Evolutionary conservation across 2,888 invertebrate genomes (phyloP).

Genomic region (Lasioglossum malachurum): DNA sequence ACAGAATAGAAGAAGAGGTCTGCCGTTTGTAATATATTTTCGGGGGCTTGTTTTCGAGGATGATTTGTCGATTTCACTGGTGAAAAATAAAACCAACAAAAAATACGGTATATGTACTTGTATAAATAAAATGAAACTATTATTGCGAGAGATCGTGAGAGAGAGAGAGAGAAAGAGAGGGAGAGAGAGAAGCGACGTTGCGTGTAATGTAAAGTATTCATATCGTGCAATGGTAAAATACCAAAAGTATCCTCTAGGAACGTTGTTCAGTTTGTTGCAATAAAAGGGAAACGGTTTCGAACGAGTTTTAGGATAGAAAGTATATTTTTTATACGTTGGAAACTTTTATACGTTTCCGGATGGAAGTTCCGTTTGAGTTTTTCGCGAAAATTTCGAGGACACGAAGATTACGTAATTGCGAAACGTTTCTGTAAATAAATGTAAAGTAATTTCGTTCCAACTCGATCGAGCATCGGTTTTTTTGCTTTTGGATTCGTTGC

Average conservation of each 20-base stretch:
- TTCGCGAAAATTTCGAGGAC: background rate
- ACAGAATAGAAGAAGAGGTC: conserved; percentile 49
- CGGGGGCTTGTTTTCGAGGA: conserved; percentile 45
- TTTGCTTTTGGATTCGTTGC: background rate
- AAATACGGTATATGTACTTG: conserved; percentile 25
- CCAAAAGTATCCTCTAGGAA: conserved; percentile 18
- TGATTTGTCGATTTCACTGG: conserved; percentile 37
- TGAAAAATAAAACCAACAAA: background rate
- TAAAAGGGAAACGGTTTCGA: background rate
- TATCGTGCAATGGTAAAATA: conserved; percentile 37
- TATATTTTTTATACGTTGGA: conserved; percentile 12
- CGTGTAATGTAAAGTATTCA: conserved; percentile 36
- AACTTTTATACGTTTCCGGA: background rate
- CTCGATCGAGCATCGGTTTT: background rate
- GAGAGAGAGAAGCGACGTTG: conserved; percentile 14
- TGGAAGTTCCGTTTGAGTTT: background rate
- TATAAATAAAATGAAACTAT: conserved; percentile 45
- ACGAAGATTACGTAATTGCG: background rate
- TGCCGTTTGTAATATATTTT: conserved; percentile 64
- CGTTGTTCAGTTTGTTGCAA: conserved; percentile 15
- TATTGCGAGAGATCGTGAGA: conserved; percentile 16
- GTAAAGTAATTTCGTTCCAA: background rate
- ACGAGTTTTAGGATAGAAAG: background rate
- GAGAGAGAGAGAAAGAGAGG: background rate
- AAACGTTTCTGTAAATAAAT: conserved; percentile 1